These are phyloP conservation scores for Actinia tenebrosa DNA, from an alignment of 64 coral and sea anemone species.

Conservation along the genomic window DNA sequence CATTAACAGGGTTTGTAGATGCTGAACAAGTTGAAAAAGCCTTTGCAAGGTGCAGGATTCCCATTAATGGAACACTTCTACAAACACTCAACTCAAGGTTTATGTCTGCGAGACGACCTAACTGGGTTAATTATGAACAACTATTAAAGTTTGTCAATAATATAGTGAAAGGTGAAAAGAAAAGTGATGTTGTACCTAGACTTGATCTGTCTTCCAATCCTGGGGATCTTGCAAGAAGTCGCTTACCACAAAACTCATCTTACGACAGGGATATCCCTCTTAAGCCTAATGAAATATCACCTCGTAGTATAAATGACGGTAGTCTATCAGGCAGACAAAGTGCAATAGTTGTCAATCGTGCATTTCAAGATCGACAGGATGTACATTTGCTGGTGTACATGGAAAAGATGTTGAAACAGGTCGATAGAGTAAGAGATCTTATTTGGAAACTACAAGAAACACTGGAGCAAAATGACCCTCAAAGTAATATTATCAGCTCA, in stretches of 20 bases:
- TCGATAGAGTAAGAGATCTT: constrained; percentile 27
- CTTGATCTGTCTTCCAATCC: constrained; percentile 45
- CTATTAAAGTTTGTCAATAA: constrained; percentile 74
- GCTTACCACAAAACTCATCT: constrained; percentile 48
- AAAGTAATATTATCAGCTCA: constrained; percentile 45
- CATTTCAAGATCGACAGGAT: constrained; percentile 79
- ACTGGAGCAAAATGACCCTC: constrained; percentile 28
- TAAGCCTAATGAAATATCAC: constrained; percentile 87
- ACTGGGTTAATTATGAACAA: constrained; percentile 88
- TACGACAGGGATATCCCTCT: constrained; percentile 44
- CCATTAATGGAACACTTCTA: constrained; percentile 38
- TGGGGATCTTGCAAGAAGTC: constrained; percentile 18
- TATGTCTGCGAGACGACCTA: constrained; percentile 72
- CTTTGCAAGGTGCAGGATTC: constrained; percentile 59
- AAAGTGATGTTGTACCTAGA: constrained; percentile 27
- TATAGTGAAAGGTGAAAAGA: constrained; percentile 26
- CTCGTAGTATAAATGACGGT: constrained; percentile 42
- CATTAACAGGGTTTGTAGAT: constrained; percentile 77
- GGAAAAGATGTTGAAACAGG: constrained; percentile 50
- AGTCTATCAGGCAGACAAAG: constrained; percentile 55
- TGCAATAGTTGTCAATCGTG: constrained; percentile 59
- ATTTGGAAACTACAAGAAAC: constrained; percentile 43
- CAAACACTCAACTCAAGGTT: constrained; percentile 41
- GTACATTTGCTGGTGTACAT: constrained; percentile 69
- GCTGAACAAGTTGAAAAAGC: constrained; percentile 51